Evolutionary conservation across 2,888 invertebrate genomes (phyloP), one percentile per base, ranked within the genome.

Genomic region (Aelia acuminata): DNA sequence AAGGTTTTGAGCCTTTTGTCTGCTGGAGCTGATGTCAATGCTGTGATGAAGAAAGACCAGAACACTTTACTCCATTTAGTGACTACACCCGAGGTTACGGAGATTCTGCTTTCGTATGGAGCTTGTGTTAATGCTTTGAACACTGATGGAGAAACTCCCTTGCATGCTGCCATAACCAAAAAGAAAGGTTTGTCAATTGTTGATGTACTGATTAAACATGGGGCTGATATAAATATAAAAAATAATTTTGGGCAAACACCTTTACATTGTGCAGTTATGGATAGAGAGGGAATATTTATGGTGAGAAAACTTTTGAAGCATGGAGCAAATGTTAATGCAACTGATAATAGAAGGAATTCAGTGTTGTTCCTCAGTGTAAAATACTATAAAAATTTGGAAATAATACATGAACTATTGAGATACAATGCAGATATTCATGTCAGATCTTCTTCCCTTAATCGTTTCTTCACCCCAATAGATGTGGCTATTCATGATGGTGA

Each of bases 251-350:
- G 63, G 18, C 35, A 18, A 70, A 70, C 63, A 5, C 63, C 63
- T 18, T 70, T 70, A 70, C 63, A 70, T 70, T 70, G 31, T 70
- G 63, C 63, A 70, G 13, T 70, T 18, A 70, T 70, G 15, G 35
- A 70, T 18, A 70, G 63, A 35, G 35, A 35, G 1, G 63, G 63
- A 70, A 10, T 70, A 20, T 1, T 20, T 20, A 20, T 70, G 63
- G 63, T 70, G 31, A 70, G 63, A 20, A 70, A 70, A 20, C 63
- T 70, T 70, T 70, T 70, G 35, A 31, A 70, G 10, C 7, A 35
- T 70, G 63, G 63, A 35, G 63, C 63, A 20, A 70, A 70, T 70
- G 63, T 70, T 18, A 70, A 70, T 31, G 63, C 31, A 0, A 70
- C 63, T 70, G 63, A 70, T 20, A 31, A 70, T 7, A 70, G 20